Conservation (phyloP, 2,888 invertebrate species). For the Crematogaster levior region DNA sequence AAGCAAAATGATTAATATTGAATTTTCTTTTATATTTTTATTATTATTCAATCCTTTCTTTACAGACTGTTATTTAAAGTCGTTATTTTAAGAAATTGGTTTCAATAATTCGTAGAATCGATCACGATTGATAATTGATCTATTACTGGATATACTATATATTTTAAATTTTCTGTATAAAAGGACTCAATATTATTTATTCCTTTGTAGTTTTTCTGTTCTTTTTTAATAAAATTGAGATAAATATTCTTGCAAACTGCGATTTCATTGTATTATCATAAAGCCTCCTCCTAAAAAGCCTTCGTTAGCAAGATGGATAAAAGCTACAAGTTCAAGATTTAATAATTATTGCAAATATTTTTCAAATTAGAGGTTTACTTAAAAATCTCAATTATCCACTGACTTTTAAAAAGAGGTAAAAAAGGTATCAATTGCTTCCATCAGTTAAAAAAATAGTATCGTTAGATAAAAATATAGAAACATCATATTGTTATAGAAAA, state of each 20-base stretch:
- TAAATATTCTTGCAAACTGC: background rate
- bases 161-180: conserved; percentile 19
- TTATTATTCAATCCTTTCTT: background rate
- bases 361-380: too few species aligned
- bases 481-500: too few species aligned
- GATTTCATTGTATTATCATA: background rate
- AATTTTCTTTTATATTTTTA: background rate
- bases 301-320: background rate
- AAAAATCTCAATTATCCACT: too few species aligned
- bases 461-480: too few species aligned
- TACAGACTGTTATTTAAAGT: background rate
- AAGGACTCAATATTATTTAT: conserved; percentile 52
- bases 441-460: too few species aligned
- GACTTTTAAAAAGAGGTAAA: too few species aligned
- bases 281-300: background rate
- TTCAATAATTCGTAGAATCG: background rate
- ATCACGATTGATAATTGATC: background rate
- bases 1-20: too few species aligned
- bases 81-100: background rate
- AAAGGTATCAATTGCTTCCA: too few species aligned
- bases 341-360: background rate
- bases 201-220: conserved; percentile 58
- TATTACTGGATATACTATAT: background rate
- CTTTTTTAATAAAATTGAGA: conserved; percentile 68
- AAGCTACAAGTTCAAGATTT: background rate